phyloP scores from a whole-genome alignment of 1,140 invertebrate genomes.

The Microplitis demolitor region DNA sequence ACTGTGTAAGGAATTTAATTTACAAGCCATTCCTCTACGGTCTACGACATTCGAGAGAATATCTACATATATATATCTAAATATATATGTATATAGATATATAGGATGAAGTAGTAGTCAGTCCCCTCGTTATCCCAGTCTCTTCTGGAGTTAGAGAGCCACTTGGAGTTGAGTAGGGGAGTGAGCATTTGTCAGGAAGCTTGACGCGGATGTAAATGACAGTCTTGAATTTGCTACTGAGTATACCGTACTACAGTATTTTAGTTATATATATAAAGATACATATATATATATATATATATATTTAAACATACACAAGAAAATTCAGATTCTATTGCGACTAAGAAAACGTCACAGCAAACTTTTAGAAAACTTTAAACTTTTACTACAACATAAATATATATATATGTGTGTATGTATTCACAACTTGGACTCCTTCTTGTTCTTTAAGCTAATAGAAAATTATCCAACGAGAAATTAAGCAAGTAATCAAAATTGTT shows the following conservation, averaged over 20 bases:
- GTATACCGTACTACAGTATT: background rate
- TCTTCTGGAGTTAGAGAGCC: constrained; percentile 14
- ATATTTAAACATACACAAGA: background rate
- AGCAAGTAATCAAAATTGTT: no score
- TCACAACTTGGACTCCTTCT: no score
- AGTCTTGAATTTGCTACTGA: constrained; percentile 15
- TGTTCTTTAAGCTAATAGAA: no score
- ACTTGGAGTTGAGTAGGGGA: constrained; percentile 10
- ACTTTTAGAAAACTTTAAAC: background rate
- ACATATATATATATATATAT: background rate
- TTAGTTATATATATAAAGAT: background rate
- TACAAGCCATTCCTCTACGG: constrained; percentile 1
- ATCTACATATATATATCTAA: no score
- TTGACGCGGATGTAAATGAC: constrained; percentile 29
- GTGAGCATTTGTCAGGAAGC: constrained; percentile 15
- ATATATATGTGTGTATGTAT: no score
- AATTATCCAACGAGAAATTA: no score
- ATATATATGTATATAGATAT: no score
- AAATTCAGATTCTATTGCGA: background rate
- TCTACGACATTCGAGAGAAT: constrained; percentile 15
- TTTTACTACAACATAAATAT: no score
- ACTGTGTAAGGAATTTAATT: constrained; percentile 23
- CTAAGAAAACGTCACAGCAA: background rate
- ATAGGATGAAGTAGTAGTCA: no score
- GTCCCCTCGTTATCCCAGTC: constrained; percentile 12